Conservation (phyloP, 2,113 vertebrate species). For the Lamprologus tigripictilis region DNA sequence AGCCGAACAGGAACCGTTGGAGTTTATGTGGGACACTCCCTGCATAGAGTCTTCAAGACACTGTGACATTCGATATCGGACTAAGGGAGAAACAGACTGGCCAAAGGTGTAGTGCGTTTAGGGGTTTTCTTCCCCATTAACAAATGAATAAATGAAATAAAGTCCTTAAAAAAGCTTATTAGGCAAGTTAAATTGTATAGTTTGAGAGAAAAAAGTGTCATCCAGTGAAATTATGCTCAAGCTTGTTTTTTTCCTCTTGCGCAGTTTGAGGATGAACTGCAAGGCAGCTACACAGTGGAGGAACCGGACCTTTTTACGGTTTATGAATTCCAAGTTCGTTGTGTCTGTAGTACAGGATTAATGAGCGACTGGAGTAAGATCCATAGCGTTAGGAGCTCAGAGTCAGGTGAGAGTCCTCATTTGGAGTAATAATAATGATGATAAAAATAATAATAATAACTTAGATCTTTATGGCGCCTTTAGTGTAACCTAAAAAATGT, state of each 20-base stretch:
- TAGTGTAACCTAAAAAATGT: too few relatives aligned
- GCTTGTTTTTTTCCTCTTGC: neutral
- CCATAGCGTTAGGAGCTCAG: constrained; percentile 18
- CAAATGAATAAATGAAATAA: neutral
- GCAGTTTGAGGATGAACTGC: neutral
- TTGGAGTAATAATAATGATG: neutral
- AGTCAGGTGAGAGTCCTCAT: constrained; percentile 57
- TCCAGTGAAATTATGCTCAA: neutral
- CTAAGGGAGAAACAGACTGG: constrained; percentile 22
- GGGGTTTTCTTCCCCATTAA: neutral
- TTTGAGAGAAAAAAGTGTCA: neutral
- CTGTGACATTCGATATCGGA: constrained; percentile 52
- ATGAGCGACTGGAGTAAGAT: constrained; percentile 68
- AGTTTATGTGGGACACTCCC: constrained; percentile 33
- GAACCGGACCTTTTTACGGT: constrained; percentile 24
- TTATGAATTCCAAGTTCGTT: constrained; percentile 71
- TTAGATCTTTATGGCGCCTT: neutral
- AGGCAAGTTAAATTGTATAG: neutral
- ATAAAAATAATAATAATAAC: neutral
- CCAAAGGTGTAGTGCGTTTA: constrained; percentile 34
- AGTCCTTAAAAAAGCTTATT: neutral
- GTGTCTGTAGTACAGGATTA: constrained; percentile 21
- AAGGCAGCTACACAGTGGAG: neutral
- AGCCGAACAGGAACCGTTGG: neutral
- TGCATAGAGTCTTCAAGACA: neutral